Base-by-base conservation (phyloP, 2,888 invertebrate genomes). In the Sarcophaga variegata region DNA sequence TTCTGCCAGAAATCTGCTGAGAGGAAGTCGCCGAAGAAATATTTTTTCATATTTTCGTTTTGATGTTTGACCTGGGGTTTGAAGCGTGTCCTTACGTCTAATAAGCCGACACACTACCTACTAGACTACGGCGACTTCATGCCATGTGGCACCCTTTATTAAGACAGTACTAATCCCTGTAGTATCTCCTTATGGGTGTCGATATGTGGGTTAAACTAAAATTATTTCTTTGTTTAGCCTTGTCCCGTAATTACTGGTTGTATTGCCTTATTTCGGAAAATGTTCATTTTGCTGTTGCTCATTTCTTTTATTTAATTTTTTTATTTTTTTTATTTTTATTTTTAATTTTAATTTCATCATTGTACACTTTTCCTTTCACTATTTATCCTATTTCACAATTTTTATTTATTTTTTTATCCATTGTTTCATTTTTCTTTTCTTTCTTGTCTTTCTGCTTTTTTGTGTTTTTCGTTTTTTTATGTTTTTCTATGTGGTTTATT, bases 401-500 rank as follows among this genome's bases (percentile, higher is more conserved):
- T 72, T 59, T 59, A 67, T 49, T 60, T 22, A 49, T 69, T 64
- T 25, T 11, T 72, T 81, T 59, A 45, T 74, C 67, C 10, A 60
- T 59, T 64, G 17, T 72, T 64, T 25, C 54, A 17, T 72, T 69
- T 67, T 20, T 83, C 20, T 60, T 3, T 47, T 75, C 12, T 14
- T 20, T 49, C 76, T 2, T 54, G 3, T 22, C 54, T 10, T 74
- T 14, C 12, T 54, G 45, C 45, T 14, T 10, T 67, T 45, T 10
- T 45, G 4, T 59, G 2, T 22, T 59, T 12, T 59, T 49, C 37
- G 17, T 72, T 60, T 37, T 25, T 37, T 71, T 71, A 4, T 17
- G 0, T 59, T 76, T 76, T 85, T 49, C 63, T 54, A 27, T 84
- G 69, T 69, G 75, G 81, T 82, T 87, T 84, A 84, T 84, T 79